Evolutionary conservation across 92 coral and sea anemone genomes (phyloP).

Genomic region (Umimayanthus kanabou): DNA sequence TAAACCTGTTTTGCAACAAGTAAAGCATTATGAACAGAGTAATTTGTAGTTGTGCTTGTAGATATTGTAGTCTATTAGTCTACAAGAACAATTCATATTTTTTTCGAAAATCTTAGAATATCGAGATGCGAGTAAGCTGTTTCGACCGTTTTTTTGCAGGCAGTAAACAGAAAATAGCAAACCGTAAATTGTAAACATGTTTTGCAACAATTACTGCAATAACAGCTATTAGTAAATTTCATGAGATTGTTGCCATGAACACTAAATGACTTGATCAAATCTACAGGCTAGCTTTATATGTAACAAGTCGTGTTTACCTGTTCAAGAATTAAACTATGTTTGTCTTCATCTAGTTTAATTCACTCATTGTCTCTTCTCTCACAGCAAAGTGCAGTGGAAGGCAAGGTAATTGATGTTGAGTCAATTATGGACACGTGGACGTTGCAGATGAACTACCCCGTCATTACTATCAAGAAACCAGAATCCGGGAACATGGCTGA

Average conservation of each 20-base stretch:
- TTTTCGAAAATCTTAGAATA: no score
- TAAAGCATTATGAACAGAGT: no score
- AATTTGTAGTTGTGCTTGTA: background rate
- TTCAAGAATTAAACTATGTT: no score
- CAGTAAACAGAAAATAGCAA: no score
- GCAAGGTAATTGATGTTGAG: conserved; percentile 39
- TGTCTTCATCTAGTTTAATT: background rate
- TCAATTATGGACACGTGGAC: conserved; percentile 67
- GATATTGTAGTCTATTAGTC: no score
- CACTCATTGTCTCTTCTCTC: background rate
- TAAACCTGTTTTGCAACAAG: no score
- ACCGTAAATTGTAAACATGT: no score
- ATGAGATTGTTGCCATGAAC: no score
- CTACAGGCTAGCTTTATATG: background rate
- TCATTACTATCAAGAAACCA: conserved; percentile 40
- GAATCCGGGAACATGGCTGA: conserved; percentile 21
- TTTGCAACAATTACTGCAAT: no score
- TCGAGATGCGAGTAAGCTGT: no score
- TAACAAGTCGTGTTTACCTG: background rate
- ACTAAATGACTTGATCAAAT: background rate
- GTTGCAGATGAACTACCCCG: conserved; percentile 61
- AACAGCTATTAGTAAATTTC: background rate
- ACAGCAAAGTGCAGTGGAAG: conserved; percentile 56
- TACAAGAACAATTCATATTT: no score
- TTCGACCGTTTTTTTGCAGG: no score